Percentiles rank a stretch among this genome's conserved stretches.
These are phyloP conservation scores for Pseudopipra pipra DNA, from an alignment of 2,113 vertebrate genomes.

Conservation along the genomic window DNA sequence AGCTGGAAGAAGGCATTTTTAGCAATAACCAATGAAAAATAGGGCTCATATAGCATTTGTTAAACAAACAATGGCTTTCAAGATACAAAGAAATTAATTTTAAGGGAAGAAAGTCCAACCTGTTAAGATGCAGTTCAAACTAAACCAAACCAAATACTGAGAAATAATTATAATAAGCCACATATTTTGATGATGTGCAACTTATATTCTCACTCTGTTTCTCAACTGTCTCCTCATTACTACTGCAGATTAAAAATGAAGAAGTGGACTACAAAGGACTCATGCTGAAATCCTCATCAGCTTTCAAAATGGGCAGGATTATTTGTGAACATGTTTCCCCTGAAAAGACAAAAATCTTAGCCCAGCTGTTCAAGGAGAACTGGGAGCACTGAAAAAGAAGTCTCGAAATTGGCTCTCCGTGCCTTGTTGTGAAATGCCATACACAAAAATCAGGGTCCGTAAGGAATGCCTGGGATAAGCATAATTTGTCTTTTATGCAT, in stretches of 20 bases:
- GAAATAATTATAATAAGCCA: background rate
- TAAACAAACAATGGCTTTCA: background rate
- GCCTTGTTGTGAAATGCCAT: background rate
- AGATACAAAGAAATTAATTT: background rate
- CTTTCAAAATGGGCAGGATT: background rate
- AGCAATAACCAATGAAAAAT: background rate
- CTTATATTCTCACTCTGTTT: background rate
- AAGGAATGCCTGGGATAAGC: background rate
- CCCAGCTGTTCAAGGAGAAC: background rate
- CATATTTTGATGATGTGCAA: background rate
- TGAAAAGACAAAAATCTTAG: background rate
- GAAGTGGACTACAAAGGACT: background rate
- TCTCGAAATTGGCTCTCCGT: background rate
- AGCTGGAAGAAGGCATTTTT: conserved; percentile 22
- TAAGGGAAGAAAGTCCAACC: background rate
- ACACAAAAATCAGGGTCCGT: background rate
- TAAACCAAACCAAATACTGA: background rate
- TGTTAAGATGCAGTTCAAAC: background rate
- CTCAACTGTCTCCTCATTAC: background rate
- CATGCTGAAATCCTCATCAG: background rate
- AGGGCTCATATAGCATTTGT: background rate
- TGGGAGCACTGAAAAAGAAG: background rate
- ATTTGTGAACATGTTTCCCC: background rate
- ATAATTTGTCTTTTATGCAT: background rate
- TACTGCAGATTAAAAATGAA: background rate